These are phyloP conservation scores for Macrosoma leucophasiata DNA, from an alignment of 2,888 invertebrate species.

Conservation along the genomic window DNA sequence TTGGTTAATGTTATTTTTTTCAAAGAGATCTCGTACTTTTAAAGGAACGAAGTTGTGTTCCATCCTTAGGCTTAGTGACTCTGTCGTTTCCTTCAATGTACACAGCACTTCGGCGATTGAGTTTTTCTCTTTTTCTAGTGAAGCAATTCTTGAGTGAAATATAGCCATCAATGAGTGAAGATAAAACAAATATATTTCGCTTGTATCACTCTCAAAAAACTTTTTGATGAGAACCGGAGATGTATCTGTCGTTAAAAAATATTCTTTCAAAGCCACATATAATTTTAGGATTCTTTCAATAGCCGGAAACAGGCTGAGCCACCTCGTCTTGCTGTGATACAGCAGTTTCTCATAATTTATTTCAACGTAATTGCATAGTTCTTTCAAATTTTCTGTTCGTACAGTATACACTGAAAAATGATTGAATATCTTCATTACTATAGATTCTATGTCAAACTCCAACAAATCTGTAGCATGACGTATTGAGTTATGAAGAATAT, in stretches of 20 bases:
- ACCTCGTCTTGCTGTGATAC: constrained; percentile 27
- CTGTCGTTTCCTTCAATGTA: not conserved
- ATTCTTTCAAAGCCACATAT: constrained; percentile 27
- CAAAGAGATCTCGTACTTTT: not conserved
- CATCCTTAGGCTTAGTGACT: not conserved
- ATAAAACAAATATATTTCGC: constrained; percentile 19
- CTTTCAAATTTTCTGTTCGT: constrained; percentile 16
- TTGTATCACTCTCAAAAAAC: constrained; percentile 24
- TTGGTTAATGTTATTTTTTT: not conserved
- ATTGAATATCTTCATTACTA: constrained; percentile 17
- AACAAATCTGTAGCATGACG: constrained; percentile 21
- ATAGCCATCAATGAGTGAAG: not conserved
- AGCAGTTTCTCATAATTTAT: constrained; percentile 25
- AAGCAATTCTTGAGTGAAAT: not conserved
- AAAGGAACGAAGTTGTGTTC: not conserved
- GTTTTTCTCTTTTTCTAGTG: not conserved
- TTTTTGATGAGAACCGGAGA: constrained; percentile 14
- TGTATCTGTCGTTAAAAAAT: constrained; percentile 22
- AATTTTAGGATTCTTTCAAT: constrained; percentile 30
- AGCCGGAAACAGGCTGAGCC: constrained; percentile 29
- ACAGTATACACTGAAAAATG: constrained; percentile 19
- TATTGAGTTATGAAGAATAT: constrained; percentile 25
- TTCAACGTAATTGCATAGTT: constrained; percentile 17
- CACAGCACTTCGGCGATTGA: not conserved
- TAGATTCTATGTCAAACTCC: constrained; percentile 12